Percentiles rank a stretch among this genome's conserved stretches.
Evolutionary conservation across 2,797 vertebrate species (phyloP).

Genomic region (Bradypodion pumilum): DNA sequence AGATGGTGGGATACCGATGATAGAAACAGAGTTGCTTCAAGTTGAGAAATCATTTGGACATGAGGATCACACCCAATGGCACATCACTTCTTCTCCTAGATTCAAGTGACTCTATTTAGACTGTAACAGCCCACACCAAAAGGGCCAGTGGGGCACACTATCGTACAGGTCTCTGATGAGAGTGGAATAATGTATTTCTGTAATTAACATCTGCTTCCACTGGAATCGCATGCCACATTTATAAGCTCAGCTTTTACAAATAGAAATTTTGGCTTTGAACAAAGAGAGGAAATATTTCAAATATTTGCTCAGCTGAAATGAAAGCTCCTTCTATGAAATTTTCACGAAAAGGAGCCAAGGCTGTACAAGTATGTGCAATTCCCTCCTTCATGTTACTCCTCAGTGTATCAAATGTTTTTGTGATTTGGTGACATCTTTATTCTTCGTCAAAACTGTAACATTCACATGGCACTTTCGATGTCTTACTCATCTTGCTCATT

Average conservation of each 20-base stretch:
- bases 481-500: not conserved
- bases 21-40: too few species aligned
- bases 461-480: not conserved
- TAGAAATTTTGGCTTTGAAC: not conserved
- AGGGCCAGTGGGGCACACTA: too few species aligned
- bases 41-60: too few species aligned
- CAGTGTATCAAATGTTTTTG: not conserved
- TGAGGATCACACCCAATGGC: too few species aligned
- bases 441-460: not conserved
- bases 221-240: not conserved
- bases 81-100: too few species aligned
- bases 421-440: not conserved
- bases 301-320: slow-evolving; percentile 12
- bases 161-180: not conserved
- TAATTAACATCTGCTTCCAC: not conserved
- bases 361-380: not conserved
- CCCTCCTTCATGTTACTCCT: not conserved
- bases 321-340: not conserved
- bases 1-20: too few species aligned
- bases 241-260: not conserved
- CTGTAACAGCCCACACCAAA: too few species aligned
- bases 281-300: slow-evolving; percentile 7
- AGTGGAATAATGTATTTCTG: not conserved
- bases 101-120: too few species aligned
- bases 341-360: not conserved